Evolutionary conservation across 2,888 invertebrate species (phyloP).

Genomic region (Eumerus sabulonum): DNA sequence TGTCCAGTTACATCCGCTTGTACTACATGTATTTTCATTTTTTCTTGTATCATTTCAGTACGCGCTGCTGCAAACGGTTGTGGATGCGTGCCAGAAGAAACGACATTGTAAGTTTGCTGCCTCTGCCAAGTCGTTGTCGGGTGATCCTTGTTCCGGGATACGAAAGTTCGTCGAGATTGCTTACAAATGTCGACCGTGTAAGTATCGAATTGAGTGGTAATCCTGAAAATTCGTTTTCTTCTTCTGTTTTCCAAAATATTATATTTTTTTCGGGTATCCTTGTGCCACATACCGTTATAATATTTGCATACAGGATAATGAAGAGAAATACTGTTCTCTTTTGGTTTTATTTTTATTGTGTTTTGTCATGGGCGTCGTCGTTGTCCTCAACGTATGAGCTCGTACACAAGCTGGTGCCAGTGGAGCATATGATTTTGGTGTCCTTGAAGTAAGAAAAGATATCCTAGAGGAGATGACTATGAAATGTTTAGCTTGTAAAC

Average conservation of each 20-base stretch:
- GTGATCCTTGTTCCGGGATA: constrained; percentile 95
- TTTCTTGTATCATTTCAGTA: constrained; percentile 81
- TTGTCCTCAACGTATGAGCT: not conserved
- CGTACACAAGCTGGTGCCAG: too few relatives aligned
- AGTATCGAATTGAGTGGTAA: constrained; percentile 79
- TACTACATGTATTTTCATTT: constrained; percentile 12
- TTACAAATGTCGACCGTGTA: constrained; percentile 98
- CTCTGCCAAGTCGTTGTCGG: constrained; percentile 88
- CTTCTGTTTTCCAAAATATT: constrained; percentile 2
- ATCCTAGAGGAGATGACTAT: constrained; percentile 18
- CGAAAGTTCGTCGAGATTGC: constrained; percentile 96
- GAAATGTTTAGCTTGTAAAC: constrained; percentile 50
- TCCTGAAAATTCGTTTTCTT: constrained; percentile 15
- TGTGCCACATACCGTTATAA: constrained; percentile 5
- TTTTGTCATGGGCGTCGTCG: constrained; percentile 33
- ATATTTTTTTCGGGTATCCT: constrained; percentile 27
- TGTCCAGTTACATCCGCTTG: not conserved
- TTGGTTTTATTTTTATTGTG: constrained; percentile 46
- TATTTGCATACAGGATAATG: constrained; percentile 58
- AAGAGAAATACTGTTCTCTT: constrained; percentile 45
- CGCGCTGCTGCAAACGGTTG: constrained; percentile 95
- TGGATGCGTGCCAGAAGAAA: constrained; percentile 96
- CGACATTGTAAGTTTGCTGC: constrained; percentile 94
- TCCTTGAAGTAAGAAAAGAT: constrained; percentile 40
- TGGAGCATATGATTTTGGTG: constrained; percentile 36